Evolutionary conservation across 2,888 invertebrate species (phyloP), one percentile per base, ranked within the genome.

Genomic region (Corythucha ciliata): DNA sequence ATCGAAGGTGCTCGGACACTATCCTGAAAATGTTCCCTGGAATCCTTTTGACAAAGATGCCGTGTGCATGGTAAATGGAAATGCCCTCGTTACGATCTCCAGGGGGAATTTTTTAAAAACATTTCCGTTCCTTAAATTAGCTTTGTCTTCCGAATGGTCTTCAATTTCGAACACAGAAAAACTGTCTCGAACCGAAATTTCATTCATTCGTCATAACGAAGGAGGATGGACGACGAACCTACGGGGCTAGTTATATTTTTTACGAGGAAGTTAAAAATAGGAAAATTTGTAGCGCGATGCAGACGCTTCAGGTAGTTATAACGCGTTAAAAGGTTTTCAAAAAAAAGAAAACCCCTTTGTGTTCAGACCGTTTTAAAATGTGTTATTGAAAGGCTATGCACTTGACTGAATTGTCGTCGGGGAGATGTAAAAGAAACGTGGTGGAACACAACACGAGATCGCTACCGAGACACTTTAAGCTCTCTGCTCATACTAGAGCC

Each of bases 151-250:
- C 97, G 53, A 85, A 85, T 70, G 97, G 97, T 36, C 72, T 98
- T 48, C 81, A 86, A 64, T 96, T 98, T 72, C 81, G 89, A 59
- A 96, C 94, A 10, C 93, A 96, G 68, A 91, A 90, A 69, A 89
- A 93, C 69, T 75, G 77, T 37, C 71, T 79, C 50, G 84, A 87
- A 62, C 86, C 93, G 10, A 79, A 77, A 65, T 93, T 96, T 70
- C 98, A 98, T 71, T 89, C 94, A 41, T 98, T 97, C 74, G 82
- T 97, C 50, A 90, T 97, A 56, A 97, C 97, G 12, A 78, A 88
- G 62, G 96, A 97, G 73, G 94, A 98, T 78, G 97, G 96, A 49
- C 84, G 85, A 60, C 76, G 94, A 61, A 83, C 85, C 60, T 93
- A 91, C 73, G 98, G 98, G 54, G 92, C 91, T 65, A 89, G 90